Evolutionary conservation across 2,113 vertebrate genomes (phyloP).

Genomic region (Propithecus coquereli): DNA sequence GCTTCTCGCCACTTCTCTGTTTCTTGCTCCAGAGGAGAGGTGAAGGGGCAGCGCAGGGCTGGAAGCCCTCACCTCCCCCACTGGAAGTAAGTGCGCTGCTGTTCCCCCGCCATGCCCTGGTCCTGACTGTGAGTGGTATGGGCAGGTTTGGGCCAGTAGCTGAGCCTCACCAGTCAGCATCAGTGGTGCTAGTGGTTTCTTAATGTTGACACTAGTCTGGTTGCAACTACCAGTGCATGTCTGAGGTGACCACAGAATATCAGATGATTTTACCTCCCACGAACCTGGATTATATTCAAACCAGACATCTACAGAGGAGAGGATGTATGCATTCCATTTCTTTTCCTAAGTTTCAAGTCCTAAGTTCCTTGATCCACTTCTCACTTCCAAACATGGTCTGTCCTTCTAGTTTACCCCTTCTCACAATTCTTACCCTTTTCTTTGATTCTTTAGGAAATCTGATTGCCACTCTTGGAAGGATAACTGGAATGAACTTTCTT

Average conservation of each 20-base stretch:
- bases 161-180: not conserved
- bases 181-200: not conserved
- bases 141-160: not conserved
- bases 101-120: no score
- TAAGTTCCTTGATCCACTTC: not conserved
- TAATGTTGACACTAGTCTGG: not conserved
- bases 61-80: no score
- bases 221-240: not conserved
- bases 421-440: not conserved
- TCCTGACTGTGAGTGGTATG: not conserved
- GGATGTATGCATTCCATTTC: not conserved
- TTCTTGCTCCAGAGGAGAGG: not conserved
- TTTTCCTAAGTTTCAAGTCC: not conserved
- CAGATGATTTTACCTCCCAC: conserved; percentile 21
- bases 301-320: not conserved
- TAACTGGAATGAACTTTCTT: not conserved
- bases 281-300: conserved; percentile 5
- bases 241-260: not conserved
- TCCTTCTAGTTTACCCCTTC: not conserved
- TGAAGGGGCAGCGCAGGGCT: not conserved
- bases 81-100: not conserved
- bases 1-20: not conserved
- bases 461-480: conserved; percentile 4
- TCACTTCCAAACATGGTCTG: not conserved
- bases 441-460: conserved; percentile 13